Evolutionary conservation across 2,797 vertebrate species (phyloP).

Genomic region (Fistularia commersonii): DNA sequence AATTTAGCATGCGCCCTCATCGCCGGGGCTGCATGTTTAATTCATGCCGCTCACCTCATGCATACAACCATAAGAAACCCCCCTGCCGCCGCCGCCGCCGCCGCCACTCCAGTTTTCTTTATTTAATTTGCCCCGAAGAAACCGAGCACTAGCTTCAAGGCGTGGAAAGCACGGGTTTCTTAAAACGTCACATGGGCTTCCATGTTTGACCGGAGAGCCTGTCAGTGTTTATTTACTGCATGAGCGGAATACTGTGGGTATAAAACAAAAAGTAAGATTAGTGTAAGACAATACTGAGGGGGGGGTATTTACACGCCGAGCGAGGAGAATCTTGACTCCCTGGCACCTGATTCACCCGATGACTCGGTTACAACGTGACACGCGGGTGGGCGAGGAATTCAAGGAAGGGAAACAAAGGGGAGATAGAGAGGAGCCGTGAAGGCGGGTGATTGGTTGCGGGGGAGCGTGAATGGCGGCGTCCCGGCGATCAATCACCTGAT

Average conservation of each 20-base stretch:
- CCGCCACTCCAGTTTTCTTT: conserved; percentile 50
- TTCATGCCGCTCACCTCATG: conserved; percentile 56
- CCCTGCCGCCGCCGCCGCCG: too few relatives aligned
- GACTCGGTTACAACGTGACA: conserved; percentile 49
- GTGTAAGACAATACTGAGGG: conserved; percentile 75
- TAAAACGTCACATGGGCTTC: conserved; percentile 45
- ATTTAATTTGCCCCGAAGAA: conserved; percentile 54
- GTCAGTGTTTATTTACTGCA: conserved; percentile 65
- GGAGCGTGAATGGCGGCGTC: too few relatives aligned
- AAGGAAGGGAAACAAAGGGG: not conserved
- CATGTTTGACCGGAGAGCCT: conserved; percentile 38
- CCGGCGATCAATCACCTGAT: too few relatives aligned
- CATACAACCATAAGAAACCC: conserved; percentile 12
- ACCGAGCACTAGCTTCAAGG: not conserved
- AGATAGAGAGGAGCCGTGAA: too few relatives aligned
- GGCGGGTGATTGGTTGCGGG: too few relatives aligned
- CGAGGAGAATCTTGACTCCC: conserved; percentile 55
- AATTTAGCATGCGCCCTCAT: conserved; percentile 54
- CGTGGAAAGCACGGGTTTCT: conserved; percentile 31
- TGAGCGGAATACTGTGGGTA: conserved; percentile 59
- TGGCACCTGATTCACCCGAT: conserved; percentile 57
- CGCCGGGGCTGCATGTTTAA: conserved; percentile 56
- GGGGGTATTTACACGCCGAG: conserved; percentile 84
- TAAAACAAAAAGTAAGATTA: conserved; percentile 57
- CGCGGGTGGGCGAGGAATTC: not conserved